Evolutionary conservation across 1,140 invertebrate genomes (phyloP), one percentile per base, ranked within the genome.

Genomic region (Prorops nasuta): DNA sequence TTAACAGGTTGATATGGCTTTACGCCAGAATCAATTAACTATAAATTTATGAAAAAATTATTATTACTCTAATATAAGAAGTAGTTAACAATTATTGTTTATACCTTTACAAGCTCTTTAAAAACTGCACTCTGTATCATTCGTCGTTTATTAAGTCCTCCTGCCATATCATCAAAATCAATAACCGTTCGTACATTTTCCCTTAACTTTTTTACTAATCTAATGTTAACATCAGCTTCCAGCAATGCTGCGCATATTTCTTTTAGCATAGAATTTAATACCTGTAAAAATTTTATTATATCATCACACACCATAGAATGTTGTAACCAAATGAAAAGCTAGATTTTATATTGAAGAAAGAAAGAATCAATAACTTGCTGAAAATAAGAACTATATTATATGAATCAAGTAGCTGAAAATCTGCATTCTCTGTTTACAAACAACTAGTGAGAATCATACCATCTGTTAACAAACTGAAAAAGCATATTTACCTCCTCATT

Each of bases 101-200:
- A 28, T 79, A 95, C 92, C 81, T 98, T 99, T 4, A 99, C 91
- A 34, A 99, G 85, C 81, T 99, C 97, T 76, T 97, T 95, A 72
- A 98, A 99, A 1, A 99, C 97, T 51, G 96, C 95, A 57, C 92
- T 96, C 73, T 99, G 96, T 67, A 99, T 99, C 92, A 99, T 97
- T 42, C 96, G 81, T 19, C 97, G 80, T 70, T 99, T 99, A 75
- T 99, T 99, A 18, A 99, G 84, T 15, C 98, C 98, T 39, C 93
- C 96, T 69, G 96, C 96, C 95, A 99, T 99, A 71, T 99, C 98
- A 72, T 99, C 96, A 81, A 99, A 99, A 79, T 99, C 94, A 78
- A 98, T 98, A 48, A 96, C 94, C 37, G 87, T 84, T 39, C 93
- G 85, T n/a, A 99, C 95, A 96, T 98, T 99, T 82, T 98, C 94